Percentiles rank a stretch among this genome's conserved stretches.
Conservation (phyloP, 2,888 invertebrate species). For the Leptopilina drosophilae region DNA sequence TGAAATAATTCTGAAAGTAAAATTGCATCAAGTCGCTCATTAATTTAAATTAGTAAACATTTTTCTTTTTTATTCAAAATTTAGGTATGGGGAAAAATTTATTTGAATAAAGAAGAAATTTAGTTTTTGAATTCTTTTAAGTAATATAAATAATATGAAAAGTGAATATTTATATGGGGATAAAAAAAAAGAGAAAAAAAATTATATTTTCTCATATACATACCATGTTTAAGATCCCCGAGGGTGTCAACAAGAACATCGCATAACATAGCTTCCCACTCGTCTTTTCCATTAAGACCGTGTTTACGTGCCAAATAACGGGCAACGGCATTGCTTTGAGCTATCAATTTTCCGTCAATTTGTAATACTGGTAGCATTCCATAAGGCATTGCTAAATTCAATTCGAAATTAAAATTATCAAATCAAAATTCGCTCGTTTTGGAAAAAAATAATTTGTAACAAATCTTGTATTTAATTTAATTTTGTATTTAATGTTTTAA, state of each 20-base stretch:
- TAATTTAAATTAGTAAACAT: neutral
- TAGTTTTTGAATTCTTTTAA: neutral
- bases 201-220: conserved; percentile 39
- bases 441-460: neutral
- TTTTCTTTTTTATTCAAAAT: neutral
- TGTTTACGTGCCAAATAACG: conserved; percentile 79
- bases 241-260: conserved; percentile 80
- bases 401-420: conserved; percentile 52
- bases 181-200: neutral
- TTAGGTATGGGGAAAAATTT: no score
- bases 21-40: neutral
- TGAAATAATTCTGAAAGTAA: conserved; percentile 72
- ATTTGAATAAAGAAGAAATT: neutral
- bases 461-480: conserved; percentile 50
- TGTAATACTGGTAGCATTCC: conserved; percentile 81
- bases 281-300: conserved; percentile 79
- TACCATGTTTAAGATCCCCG: conserved; percentile 79
- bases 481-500: no score
- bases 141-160: neutral
- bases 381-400: conserved; percentile 78
- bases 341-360: conserved; percentile 79
- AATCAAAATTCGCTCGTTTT: no score
- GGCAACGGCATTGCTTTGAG: conserved; percentile 80
- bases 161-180: neutral
- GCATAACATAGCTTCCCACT: conserved; percentile 79